These are phyloP conservation scores for Busseola fusca DNA, from an alignment of 2,888 invertebrate species.

Conservation along the genomic window DNA sequence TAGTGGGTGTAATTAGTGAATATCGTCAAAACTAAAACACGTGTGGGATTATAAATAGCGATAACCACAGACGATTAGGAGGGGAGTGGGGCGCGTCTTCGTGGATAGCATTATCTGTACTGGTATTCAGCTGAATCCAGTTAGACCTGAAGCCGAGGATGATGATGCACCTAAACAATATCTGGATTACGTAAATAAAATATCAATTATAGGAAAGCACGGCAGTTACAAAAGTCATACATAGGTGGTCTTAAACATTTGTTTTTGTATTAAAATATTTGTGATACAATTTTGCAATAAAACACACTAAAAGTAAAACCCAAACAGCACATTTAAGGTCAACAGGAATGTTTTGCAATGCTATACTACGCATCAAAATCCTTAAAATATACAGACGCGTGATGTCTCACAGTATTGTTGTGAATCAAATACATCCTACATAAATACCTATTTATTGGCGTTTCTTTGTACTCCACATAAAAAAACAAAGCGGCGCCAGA, in stretches of 20 bases:
- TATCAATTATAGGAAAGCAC: neutral
- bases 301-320: neutral
- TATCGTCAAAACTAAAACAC: too few relatives aligned
- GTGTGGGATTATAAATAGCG: too few relatives aligned
- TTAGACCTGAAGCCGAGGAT: too few relatives aligned
- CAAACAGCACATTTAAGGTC: neutral
- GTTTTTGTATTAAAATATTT: neutral
- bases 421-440: neutral
- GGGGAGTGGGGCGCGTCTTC: too few relatives aligned
- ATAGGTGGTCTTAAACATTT: too few relatives aligned
- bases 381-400: neutral
- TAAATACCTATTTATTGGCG: neutral
- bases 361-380: neutral
- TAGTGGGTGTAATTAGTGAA: too few relatives aligned
- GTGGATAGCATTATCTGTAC: too few relatives aligned
- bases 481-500: slow-evolving; percentile 1
- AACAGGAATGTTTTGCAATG: neutral
- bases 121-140: too few relatives aligned
- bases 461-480: slow-evolving; percentile 1
- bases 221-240: neutral
- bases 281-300: too few relatives aligned
- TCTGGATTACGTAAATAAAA: too few relatives aligned
- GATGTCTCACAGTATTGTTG: neutral
- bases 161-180: too few relatives aligned
- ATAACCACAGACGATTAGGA: too few relatives aligned